Conservation (phyloP, 2,888 invertebrate species). For the Netelia melanura region DNA sequence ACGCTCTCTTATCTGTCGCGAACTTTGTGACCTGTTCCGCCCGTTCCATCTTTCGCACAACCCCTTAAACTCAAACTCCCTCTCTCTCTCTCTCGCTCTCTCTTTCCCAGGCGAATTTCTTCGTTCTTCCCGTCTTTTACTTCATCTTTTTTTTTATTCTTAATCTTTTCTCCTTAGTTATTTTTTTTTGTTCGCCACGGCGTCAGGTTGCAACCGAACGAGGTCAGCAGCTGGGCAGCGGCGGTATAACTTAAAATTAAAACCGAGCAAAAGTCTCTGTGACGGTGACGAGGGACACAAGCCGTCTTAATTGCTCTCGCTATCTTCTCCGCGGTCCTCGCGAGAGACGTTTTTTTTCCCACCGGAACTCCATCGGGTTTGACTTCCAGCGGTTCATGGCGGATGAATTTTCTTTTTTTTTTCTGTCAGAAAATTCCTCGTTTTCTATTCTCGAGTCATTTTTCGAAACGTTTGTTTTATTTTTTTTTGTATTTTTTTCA, state of each 20-base stretch:
- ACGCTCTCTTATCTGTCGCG: slow-evolving; percentile 43
- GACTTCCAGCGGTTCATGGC: slow-evolving; percentile 32
- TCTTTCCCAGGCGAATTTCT: slow-evolving; percentile 41
- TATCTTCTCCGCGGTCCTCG: slow-evolving; percentile 56
- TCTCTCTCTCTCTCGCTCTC: slow-evolving; percentile 9
- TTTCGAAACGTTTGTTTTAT: slow-evolving; percentile 27
- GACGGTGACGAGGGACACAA: slow-evolving; percentile 73
- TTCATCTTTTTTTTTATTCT: slow-evolving; percentile 34
- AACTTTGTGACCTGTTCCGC: slow-evolving; percentile 52
- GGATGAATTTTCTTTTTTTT: slow-evolving; percentile 26
- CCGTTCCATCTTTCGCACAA: slow-evolving; percentile 12
- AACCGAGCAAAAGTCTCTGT: slow-evolving; percentile 68
- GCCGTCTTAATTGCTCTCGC: slow-evolving; percentile 67
- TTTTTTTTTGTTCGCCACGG: slow-evolving; percentile 16
- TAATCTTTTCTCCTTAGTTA: background rate
- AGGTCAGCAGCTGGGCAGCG: slow-evolving; percentile 50
- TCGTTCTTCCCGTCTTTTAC: slow-evolving; percentile 1
- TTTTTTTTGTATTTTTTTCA: slow-evolving; percentile 15
- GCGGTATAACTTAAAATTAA: slow-evolving; percentile 74
- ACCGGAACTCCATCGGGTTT: slow-evolving; percentile 60
- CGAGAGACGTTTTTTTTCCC: slow-evolving; percentile 34
- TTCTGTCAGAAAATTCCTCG: slow-evolving; percentile 42
- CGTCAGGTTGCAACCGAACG: slow-evolving; percentile 60
- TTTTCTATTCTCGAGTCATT: slow-evolving; percentile 22
- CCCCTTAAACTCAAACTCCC: background rate